These are phyloP conservation scores for Habrosyne pyritoides DNA, from an alignment of 2,888 invertebrate genomes.

Conservation along the genomic window DNA sequence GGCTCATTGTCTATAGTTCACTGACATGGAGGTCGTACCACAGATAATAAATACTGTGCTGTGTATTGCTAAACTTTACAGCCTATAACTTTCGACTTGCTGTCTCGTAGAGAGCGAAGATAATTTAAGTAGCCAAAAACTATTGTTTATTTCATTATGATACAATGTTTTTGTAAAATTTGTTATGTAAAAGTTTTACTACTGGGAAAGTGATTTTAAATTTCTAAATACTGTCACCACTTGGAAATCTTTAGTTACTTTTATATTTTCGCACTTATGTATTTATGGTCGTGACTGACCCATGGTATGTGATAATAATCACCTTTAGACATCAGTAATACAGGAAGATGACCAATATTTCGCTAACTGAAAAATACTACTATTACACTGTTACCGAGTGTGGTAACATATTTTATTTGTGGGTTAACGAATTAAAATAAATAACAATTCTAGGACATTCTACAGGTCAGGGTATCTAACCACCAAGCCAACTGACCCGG, in stretches of 20 bases:
- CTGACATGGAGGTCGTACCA: slow-evolving; percentile 50
- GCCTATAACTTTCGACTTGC: not conserved
- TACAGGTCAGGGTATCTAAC: too few species aligned
- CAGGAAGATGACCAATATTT: too few species aligned
- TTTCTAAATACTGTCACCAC: not conserved
- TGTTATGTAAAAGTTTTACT: slow-evolving; percentile 1
- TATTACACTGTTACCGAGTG: too few species aligned
- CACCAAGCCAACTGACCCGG: too few species aligned
- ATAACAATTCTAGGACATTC: too few species aligned
- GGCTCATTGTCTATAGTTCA: slow-evolving; percentile 62
- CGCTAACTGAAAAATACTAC: too few species aligned
- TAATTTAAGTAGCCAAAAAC: not conserved
- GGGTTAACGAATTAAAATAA: too few species aligned
- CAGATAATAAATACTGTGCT: not conserved
- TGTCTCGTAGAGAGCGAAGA: slow-evolving; percentile 5
- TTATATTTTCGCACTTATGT: too few species aligned
- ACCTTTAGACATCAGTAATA: too few species aligned
- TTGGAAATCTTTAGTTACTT: not conserved
- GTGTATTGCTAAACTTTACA: slow-evolving; percentile 6
- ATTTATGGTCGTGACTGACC: too few species aligned
- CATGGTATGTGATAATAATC: too few species aligned
- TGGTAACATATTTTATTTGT: too few species aligned
- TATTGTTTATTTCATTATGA: not conserved
- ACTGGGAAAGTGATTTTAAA: not conserved
- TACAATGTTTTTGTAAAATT: not conserved